A percentile compares a stretch with the other conserved stretches of the same genome.
Conservation (phyloP, 2,888 invertebrate species). For the Chrysolina haemoptera region DNA sequence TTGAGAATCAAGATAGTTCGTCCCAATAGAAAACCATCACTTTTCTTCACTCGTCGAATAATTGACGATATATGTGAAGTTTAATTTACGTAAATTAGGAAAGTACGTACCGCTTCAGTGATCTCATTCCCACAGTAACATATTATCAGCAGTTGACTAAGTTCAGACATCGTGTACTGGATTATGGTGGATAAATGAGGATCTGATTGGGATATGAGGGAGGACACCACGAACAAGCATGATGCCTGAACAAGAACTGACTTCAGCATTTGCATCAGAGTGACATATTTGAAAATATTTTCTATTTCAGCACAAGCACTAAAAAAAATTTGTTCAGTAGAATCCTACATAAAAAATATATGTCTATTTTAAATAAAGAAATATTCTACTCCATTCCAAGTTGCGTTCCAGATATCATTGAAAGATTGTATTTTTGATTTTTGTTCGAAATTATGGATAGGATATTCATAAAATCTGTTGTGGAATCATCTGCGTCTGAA, state of each 20-base stretch:
- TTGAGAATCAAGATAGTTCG: no score
- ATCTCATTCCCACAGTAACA: constrained; percentile 27
- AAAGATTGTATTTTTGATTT: no score
- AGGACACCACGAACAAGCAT: constrained; percentile 9
- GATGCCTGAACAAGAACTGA: constrained; percentile 18
- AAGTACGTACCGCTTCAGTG: constrained; percentile 20
- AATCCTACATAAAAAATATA: neutral
- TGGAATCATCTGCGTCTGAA: no score
- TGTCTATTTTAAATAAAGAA: no score
- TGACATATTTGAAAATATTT: constrained; percentile 13
- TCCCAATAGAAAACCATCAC: no score
- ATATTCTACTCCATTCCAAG: no score
- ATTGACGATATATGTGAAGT: no score
- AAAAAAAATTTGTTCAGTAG: neutral
- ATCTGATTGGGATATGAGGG: neutral
- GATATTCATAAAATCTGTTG: no score
- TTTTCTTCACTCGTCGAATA: no score
- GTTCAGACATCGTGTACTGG: neutral
- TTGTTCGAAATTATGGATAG: no score
- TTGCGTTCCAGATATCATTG: no score
- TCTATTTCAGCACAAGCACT: constrained; percentile 21
- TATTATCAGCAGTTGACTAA: constrained; percentile 5
- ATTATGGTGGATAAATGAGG: constrained; percentile 5
- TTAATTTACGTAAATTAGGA: no score
- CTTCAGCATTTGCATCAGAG: constrained; percentile 13